phyloP scores from a whole-genome alignment of 2,797 vertebrate genomes.

The Sarcoramphus papa region DNA sequence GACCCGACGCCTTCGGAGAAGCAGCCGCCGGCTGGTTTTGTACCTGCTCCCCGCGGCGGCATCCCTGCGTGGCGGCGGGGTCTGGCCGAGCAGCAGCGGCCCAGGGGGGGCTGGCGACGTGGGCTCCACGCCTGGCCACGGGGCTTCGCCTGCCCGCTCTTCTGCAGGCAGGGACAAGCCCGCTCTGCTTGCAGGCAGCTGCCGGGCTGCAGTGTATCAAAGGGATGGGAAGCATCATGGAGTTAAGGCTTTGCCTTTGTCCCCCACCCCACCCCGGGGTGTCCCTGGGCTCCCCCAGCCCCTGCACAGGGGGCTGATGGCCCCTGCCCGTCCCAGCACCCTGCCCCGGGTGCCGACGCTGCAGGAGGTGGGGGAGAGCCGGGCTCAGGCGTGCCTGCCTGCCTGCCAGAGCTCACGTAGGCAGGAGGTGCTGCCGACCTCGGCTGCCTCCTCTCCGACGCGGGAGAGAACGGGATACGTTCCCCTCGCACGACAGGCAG shows the following conservation, averaged over 20 bases:
- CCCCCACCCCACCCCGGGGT: rapidly evolving
- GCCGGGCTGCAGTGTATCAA: background rate
- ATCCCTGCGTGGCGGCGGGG: rapidly evolving
- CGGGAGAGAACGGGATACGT: background rate
- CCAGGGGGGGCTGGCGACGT: rapidly evolving
- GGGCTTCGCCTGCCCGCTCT: background rate
- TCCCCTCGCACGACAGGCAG: rapidly evolving
- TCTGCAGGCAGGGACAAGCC: background rate
- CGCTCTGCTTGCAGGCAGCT: background rate
- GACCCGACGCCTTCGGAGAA: background rate
- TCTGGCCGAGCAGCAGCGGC: rapidly evolving
- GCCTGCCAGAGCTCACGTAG: conserved; percentile 9
- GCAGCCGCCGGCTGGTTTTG: background rate
- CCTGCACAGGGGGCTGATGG: background rate
- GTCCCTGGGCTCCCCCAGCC: background rate
- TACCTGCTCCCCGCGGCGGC: rapidly evolving
- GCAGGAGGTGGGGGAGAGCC: background rate
- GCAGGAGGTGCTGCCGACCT: background rate
- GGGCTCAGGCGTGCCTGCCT: background rate
- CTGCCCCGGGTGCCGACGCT: background rate
- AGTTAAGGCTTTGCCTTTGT: background rate
- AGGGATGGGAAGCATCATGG: rapidly evolving
- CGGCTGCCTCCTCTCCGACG: background rate
- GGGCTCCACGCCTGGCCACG: rapidly evolving
- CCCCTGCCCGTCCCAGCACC: background rate